Conservation (phyloP, 2,888 invertebrate genomes). For the Drosophila austrosaltans region DNA sequence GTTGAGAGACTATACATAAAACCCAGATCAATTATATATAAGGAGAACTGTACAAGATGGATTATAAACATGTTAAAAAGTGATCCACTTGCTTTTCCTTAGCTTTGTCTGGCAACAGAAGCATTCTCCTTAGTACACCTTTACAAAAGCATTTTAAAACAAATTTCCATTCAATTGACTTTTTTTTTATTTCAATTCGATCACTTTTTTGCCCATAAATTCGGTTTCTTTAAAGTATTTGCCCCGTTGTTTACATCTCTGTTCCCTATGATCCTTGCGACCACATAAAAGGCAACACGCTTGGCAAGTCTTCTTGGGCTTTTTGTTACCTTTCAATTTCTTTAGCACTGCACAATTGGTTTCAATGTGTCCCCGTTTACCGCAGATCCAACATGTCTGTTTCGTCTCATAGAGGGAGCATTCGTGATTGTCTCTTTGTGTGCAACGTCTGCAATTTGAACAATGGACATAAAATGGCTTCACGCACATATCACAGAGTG, state of each 20-base stretch:
- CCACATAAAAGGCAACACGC: slow-evolving; percentile 56
- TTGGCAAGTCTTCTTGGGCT: neutral
- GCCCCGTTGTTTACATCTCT: slow-evolving; percentile 42
- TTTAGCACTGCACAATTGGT: slow-evolving; percentile 65
- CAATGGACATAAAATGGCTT: slow-evolving; percentile 94
- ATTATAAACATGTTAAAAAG: too few species aligned
- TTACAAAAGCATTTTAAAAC: neutral
- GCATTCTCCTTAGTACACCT: too few species aligned
- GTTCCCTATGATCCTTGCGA: slow-evolving; percentile 46
- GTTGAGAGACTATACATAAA: neutral
- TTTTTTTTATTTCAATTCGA: slow-evolving; percentile 16
- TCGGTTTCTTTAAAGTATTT: slow-evolving; percentile 53
- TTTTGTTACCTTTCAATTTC: neutral
- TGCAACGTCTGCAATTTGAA: slow-evolving; percentile 88
- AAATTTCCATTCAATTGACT: neutral
- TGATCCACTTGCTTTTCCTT: too few species aligned
- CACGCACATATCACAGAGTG: slow-evolving; percentile 89
- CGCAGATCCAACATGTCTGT: slow-evolving; percentile 81
- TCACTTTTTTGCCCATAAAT: slow-evolving; percentile 53
- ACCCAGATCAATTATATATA: too few species aligned
- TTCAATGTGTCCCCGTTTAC: slow-evolving; percentile 80
- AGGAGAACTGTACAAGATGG: too few species aligned
- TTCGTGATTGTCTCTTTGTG: slow-evolving; percentile 84
- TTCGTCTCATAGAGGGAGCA: slow-evolving; percentile 84
- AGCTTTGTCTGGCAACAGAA: too few species aligned